Base-by-base conservation (phyloP, 2,797 vertebrate genomes). In the Sebastes steindachneri region DNA sequence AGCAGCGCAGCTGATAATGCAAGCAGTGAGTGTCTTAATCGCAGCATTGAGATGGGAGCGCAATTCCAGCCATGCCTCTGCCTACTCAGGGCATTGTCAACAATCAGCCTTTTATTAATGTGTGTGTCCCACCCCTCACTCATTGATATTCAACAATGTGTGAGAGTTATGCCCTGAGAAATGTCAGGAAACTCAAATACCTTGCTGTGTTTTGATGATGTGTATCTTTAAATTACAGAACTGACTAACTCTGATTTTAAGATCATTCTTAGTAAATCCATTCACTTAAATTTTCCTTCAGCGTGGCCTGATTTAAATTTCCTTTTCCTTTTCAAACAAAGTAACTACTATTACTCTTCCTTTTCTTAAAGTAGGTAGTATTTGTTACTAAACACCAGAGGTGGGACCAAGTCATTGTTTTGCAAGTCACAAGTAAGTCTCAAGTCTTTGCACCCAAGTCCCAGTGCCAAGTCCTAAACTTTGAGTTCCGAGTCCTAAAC, bases 11-110 rank as follows among this genome's bases (percentile, higher is more conserved):
- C 93, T 91, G 93, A 94, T 93, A 72, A 87, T 88, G 93, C 86
- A 88, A 90, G 93, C 88, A 89, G 76, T 54, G 86, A 87, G 90
- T 88, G 91, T 93, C 91, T 95, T 96, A 95, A 94, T 94, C 89
- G 85, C 91, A 91, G 95, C 95, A 95, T 96, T 96, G 96, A 96
- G 91, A 93, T 76, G 85, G 82, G 88, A 87, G 92, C 94, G 93
- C 96, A 96, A 96, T 96, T 96, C 95, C 96, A 96, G 90, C 95
- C 96, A 95, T 96, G 95, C 95, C 95, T 94, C 96, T 95, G 96
- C 96, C 96, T 95, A 96, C 96, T 94, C 95, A 62, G 83, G 79
- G 77, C 93, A 83, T 80, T 65, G 76, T 84, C 92, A 96, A 96
- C 96, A 96, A 96, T 96, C 92, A 89, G 19, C 87, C 96, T 94